Base-by-base conservation (phyloP, 2,113 vertebrate genomes). In the Tragelaphus scriptus region DNA sequence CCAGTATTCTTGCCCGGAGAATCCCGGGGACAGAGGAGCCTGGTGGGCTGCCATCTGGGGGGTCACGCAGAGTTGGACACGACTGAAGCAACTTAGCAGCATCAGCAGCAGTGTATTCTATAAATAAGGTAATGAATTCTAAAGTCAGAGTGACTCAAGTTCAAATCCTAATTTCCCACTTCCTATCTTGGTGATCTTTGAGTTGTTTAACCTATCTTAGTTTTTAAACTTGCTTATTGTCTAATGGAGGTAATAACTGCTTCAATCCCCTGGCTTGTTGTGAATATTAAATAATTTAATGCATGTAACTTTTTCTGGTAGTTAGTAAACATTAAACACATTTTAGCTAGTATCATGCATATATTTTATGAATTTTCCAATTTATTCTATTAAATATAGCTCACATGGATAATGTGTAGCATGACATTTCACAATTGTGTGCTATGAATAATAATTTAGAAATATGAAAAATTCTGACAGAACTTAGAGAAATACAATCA, bases 1-100 rank as follows among this genome's bases (percentile, higher is more conserved):
- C 15, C 63, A 19, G 16, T 65, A 19, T 65, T 65, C 63, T 65
- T 65, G 63, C 3, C 32, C n/a, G 63, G 16, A n/a, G 63, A 65
- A n/a, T 65, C 16, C 32, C 6, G 19, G 32, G 32, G 32, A n/a
- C 32, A 68, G 63, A 68, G 63, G 16, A 68, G 32, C 16, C 32
- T 65, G 32, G 63, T 65, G 63, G 63, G 63, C 16, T 68, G 30
- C 63, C 5, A 3, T 63, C 63, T n/a, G 30, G 17, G 63, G 32
- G 32, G 7, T n/a, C 0, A 7, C 7, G 0, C 32, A 65, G 15
- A 65, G 63, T 65, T 3, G 0, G 63, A 65, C 32, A 32, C 0
- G 15, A 65, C 15, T 65, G 32, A n/a, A 65, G 32, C 0, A 0
- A 9, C 7, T 65, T 4, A 65, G 63, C 30, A 65, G 32, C 15